These are phyloP conservation scores for Catostylus mosaicus DNA, from an alignment of 30 jellyfish, hydroid and myxozoan species.

Conservation along the genomic window DNA sequence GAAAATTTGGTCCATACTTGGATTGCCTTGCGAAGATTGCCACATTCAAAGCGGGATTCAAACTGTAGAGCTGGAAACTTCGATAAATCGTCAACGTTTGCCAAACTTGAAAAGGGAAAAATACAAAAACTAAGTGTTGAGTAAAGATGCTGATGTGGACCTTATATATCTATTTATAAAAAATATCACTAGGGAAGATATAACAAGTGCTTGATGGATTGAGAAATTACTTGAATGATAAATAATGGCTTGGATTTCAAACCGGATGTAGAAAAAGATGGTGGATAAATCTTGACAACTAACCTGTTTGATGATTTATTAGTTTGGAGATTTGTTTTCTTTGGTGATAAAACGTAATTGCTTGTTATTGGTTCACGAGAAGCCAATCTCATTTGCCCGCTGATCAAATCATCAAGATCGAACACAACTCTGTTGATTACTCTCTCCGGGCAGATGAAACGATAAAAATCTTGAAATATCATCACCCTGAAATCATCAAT, in stretches of 20 bases:
- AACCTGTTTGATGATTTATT: slow-evolving; percentile 56
- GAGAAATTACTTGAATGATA: too few species aligned
- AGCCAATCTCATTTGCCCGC: neutral
- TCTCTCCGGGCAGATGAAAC: slow-evolving; percentile 78
- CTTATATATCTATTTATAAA: too few species aligned
- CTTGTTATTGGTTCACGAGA: slow-evolving; percentile 21
- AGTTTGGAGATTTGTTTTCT: slow-evolving; percentile 21
- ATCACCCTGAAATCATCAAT: slow-evolving; percentile 57
- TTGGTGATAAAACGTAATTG: slow-evolving; percentile 34
- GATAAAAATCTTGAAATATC: slow-evolving; percentile 91
- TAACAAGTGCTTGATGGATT: too few species aligned
- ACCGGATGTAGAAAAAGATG: too few species aligned
- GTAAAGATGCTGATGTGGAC: too few species aligned
- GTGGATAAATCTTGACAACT: too few species aligned
- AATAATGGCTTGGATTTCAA: too few species aligned
- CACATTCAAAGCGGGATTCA: slow-evolving; percentile 99
- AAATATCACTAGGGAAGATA: too few species aligned
- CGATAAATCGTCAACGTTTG: slow-evolving; percentile 48
- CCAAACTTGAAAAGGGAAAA: slow-evolving; percentile 14
- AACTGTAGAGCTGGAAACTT: slow-evolving; percentile 63
- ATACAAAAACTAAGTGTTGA: neutral
- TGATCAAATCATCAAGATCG: slow-evolving; percentile 73
- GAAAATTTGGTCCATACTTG: too few species aligned
- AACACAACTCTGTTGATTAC: slow-evolving; percentile 72
- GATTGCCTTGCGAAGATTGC: slow-evolving; percentile 92